Conservation (phyloP, 2,888 invertebrate genomes). For the Eutolmus rufibarbis region DNA sequence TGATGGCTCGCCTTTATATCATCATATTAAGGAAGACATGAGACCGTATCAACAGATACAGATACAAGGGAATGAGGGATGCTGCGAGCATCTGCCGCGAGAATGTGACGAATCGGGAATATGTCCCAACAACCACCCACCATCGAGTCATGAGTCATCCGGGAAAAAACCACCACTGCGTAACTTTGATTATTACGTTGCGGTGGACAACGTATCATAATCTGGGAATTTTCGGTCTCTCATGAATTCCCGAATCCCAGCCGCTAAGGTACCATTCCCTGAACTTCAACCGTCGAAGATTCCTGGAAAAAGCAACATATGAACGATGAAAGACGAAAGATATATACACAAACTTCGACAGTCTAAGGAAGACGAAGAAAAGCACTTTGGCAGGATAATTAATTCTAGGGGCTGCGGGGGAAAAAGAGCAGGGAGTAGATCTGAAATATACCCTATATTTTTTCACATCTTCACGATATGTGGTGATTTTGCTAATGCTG, state of each 20-base stretch:
- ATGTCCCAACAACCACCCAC: not conserved
- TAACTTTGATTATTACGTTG: conserved; percentile 4
- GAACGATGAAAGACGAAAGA: not conserved
- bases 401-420: not conserved
- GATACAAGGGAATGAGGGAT: not conserved
- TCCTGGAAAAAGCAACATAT: not conserved
- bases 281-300: not conserved
- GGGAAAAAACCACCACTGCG: not conserved
- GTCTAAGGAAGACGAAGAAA: not conserved
- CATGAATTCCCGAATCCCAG: not conserved
- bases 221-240: not conserved
- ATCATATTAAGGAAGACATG: conserved; percentile 21
- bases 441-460: not conserved
- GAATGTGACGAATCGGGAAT: conserved; percentile 6
- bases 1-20: conserved; percentile 16
- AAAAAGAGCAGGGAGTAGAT: not conserved
- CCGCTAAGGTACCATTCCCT: not conserved
- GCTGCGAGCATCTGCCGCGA: not conserved
- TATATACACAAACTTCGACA: not conserved
- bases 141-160: not conserved
- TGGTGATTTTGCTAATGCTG: conserved; percentile 2
- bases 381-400: conserved; percentile 10
- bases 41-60: conserved; percentile 21
- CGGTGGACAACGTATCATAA: not conserved
- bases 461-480: not conserved